Base-by-base conservation (phyloP, 92 coral and sea anemone species). In the Porites cylindrica region DNA sequence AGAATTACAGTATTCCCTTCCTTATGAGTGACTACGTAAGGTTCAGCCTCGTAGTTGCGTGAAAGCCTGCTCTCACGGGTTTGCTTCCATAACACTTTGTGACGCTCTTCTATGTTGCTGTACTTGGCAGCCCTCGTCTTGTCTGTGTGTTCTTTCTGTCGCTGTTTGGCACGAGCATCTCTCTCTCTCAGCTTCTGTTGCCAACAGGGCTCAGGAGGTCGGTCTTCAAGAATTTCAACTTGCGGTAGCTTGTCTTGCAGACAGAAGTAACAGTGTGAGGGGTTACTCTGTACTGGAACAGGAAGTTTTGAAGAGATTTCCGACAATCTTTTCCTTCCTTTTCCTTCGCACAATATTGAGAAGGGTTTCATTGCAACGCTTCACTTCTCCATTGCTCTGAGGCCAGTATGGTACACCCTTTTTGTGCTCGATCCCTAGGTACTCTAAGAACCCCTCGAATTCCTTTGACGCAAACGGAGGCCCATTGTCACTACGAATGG, bases 61-160 rank as follows among this genome's bases (percentile, higher is more conserved):
- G 88, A 83, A 56, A 83, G 76, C 66, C 81, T 92, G 88, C 81
- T 84, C 26, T 88, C 86, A 10, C 88, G 79, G 5, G 86, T 50
- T 81, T 87, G 89, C 70, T 76, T 83, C 23, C 84, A 75, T 51
- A 84, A 83, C 65, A 93, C 91, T 65, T 84, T 79, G 74, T 93
- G 94, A 38, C 90, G 92, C 70, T 86, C 91, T 14, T 21, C 50
- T 11, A 86, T 82, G 65, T 29, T 73, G 77, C 93, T 93, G 76
- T 38, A 54, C 51, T 88, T 80, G 13, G 92, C 96, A 47, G 88
- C 70, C 20, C 75, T 21, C 61, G 84, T 82, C 50, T 29, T 61
- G 73, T 90, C 93, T 32, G 96, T 91, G 80, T 90, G 83, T 78
- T 89, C 83, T 19, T 74, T 77, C 60, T 92, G 89, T 77, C 89